Conservation (phyloP, 2,888 invertebrate genomes). For the Ectobius pallidus region DNA sequence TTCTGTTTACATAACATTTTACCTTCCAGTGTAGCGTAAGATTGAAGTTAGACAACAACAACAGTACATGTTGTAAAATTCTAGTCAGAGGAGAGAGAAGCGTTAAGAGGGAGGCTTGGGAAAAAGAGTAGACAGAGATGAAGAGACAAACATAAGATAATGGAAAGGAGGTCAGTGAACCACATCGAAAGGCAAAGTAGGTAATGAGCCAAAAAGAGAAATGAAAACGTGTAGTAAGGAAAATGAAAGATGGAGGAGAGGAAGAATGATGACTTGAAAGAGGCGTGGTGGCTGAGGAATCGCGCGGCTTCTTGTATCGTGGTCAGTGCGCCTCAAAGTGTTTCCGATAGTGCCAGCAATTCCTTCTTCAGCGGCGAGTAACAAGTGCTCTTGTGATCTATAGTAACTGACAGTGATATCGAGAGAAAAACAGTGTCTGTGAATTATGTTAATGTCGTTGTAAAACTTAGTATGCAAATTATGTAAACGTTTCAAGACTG, state of each 20-base stretch:
- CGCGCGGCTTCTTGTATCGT: not conserved
- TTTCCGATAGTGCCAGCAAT: not conserved
- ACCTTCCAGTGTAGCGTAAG: no score
- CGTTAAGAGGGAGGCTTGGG: not conserved
- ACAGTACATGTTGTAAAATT: no score
- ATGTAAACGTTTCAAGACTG: no score
- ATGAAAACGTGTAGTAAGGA: not conserved
- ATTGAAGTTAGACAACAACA: no score
- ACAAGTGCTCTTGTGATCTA: no score
- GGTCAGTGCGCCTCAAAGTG: not conserved
- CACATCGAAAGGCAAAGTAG: constrained; percentile 17
- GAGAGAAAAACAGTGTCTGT: no score
- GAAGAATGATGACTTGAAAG: no score
- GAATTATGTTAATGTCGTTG: no score
- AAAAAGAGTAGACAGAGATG: constrained; percentile 20
- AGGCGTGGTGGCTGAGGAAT: not conserved
- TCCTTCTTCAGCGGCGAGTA: not conserved
- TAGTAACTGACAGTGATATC: no score
- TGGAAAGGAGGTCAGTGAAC: constrained; percentile 37
- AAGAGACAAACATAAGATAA: constrained; percentile 26
- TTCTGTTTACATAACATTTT: no score
- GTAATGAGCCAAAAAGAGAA: not conserved
- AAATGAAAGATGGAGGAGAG: not conserved
- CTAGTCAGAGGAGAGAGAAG: no score
- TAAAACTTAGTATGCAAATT: no score